Percentiles rank a stretch among this genome's conserved stretches.
Conservation (phyloP, 2,797 vertebrate genomes). For the Pogonophryne albipinna region DNA sequence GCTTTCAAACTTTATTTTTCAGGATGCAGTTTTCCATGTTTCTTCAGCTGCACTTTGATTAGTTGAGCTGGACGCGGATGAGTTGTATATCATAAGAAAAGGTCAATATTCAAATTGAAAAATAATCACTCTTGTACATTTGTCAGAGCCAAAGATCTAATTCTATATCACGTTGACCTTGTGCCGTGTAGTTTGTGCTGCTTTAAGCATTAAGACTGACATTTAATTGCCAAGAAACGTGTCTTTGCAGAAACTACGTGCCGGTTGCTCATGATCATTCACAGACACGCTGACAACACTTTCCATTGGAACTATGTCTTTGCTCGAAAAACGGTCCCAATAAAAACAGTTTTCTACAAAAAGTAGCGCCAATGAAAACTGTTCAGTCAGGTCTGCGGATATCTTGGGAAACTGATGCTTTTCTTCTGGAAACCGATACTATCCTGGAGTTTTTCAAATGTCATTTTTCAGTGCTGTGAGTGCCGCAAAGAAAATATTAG, state of each 20-base stretch:
- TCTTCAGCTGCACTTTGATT: constrained; percentile 22
- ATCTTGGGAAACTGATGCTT: constrained; percentile 29
- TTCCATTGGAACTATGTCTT: constrained; percentile 31
- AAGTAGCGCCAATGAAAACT: constrained; percentile 31
- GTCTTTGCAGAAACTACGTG: constrained; percentile 10
- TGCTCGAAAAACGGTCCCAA: constrained; percentile 9
- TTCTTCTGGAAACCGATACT: constrained; percentile 22
- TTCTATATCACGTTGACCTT: background rate
- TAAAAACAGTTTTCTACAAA: constrained; percentile 27
- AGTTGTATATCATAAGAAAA: background rate
- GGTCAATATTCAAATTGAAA: background rate
- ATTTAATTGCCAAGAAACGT: background rate
- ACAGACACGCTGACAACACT: constrained; percentile 2
- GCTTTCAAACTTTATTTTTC: constrained; percentile 36
- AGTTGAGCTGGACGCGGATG: background rate
- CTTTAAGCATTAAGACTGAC: background rate
- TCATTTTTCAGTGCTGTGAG: background rate
- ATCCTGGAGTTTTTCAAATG: background rate
- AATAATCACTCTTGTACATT: background rate
- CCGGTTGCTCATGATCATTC: background rate
- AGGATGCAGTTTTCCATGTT: constrained; percentile 20
- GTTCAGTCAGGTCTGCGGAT: constrained; percentile 29
- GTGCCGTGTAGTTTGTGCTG: background rate
- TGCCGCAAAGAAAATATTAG: constrained; percentile 8
- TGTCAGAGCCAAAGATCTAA: background rate